Evolutionary conservation across 1,140 invertebrate species (phyloP).

Genomic region (Ctenoplectra terminalis): DNA sequence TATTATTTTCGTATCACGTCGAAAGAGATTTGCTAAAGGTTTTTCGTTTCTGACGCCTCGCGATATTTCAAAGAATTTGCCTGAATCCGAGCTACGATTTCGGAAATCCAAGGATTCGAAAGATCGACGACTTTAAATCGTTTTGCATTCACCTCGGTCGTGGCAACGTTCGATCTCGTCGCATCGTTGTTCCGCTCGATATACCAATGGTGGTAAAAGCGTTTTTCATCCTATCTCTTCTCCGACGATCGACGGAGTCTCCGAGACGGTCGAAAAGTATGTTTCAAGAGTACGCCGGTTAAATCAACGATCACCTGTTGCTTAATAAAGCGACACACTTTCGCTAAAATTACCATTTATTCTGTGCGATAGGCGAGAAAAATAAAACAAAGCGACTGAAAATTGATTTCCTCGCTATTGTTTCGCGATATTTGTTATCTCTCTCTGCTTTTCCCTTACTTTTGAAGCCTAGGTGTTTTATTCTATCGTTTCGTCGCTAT

Average conservation of each 20-base stretch:
- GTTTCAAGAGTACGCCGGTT: too few relatives aligned
- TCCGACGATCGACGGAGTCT: too few relatives aligned
- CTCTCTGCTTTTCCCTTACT: too few relatives aligned
- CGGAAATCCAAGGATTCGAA: conserved; percentile 21
- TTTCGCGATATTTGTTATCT: not conserved
- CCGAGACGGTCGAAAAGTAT: too few relatives aligned
- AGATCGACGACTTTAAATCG: conserved; percentile 44
- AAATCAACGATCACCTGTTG: conserved; percentile 60
- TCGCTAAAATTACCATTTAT: conserved; percentile 52
- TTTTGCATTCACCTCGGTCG: conserved; percentile 28
- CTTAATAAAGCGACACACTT: conserved; percentile 47
- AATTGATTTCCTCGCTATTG: not conserved
- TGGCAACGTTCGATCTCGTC: not conserved
- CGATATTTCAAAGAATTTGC: conserved; percentile 51
- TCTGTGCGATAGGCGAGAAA: too few relatives aligned
- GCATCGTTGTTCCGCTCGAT: not conserved
- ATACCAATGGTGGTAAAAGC: too few relatives aligned
- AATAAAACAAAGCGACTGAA: too few relatives aligned
- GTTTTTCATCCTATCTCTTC: too few relatives aligned
- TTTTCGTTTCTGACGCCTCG: too few relatives aligned
- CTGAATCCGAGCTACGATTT: not conserved
- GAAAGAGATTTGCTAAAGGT: conserved; percentile 43
- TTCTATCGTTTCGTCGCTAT: conserved; percentile 41
- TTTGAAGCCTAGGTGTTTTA: not conserved
- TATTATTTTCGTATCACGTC: conserved; percentile 40